Percentiles rank a stretch among this genome's conserved stretches.
These are phyloP conservation scores for Neoaliturus tenellus DNA, from an alignment of 2,888 invertebrate genomes.

Conservation along the genomic window DNA sequence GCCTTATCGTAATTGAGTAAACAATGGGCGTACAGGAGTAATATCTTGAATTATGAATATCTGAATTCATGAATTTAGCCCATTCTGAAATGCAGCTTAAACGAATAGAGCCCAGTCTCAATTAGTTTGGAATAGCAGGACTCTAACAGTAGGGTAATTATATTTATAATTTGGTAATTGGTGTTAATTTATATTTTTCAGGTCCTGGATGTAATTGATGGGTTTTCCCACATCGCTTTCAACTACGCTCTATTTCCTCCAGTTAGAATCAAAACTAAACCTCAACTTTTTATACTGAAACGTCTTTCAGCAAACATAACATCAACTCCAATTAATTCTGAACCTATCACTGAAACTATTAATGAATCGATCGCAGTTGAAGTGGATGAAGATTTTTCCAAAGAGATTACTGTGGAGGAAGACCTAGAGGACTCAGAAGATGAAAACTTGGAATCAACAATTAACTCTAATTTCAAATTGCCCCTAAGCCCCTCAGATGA, in stretches of 20 bases:
- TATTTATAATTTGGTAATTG: too few relatives aligned
- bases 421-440: background rate
- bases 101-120: too few relatives aligned
- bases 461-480: background rate
- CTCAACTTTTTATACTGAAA: conserved; percentile 87
- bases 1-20: too few relatives aligned
- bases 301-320: conserved; percentile 74
- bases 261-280: conserved; percentile 87
- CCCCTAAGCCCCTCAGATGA: background rate
- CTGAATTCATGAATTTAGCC: too few relatives aligned
- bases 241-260: conserved; percentile 88
- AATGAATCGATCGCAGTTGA: conserved; percentile 18
- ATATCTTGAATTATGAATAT: too few relatives aligned
- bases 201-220: conserved; percentile 85
- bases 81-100: too few relatives aligned
- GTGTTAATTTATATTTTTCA: conserved; percentile 74
- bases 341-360: background rate
- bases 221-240: conserved; percentile 88
- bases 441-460: background rate
- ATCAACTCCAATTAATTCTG: background rate
- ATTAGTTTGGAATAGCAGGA: too few relatives aligned
- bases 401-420: conserved; percentile 43
- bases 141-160: too few relatives aligned
- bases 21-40: too few relatives aligned
- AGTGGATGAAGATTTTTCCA: conserved; percentile 38